Conservation (phyloP, 2,113 vertebrate genomes). For the Baryphthengus martii region DNA sequence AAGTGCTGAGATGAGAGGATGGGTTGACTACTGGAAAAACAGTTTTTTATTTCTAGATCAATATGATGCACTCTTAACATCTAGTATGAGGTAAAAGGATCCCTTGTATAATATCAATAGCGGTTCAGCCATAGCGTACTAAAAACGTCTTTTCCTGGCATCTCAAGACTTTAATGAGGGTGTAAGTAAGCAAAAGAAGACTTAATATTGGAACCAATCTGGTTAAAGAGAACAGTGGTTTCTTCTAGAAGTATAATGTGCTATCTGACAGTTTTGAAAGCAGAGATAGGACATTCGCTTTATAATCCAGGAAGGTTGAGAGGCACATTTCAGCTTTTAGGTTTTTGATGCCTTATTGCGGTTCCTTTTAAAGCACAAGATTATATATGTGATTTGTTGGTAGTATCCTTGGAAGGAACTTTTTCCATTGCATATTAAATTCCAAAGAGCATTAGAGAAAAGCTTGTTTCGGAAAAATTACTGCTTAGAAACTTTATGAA, state of each 20-base stretch:
- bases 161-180: slow-evolving; percentile 61
- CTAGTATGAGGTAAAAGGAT: slow-evolving; percentile 72
- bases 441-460: background rate
- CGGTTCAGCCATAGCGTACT: slow-evolving; percentile 42
- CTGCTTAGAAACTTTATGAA: slow-evolving; percentile 25
- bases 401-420: slow-evolving; percentile 37
- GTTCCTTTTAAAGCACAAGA: slow-evolving; percentile 36
- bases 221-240: slow-evolving; percentile 18
- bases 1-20: slow-evolving; percentile 69
- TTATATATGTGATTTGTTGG: background rate
- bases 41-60: slow-evolving; percentile 76
- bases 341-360: background rate
- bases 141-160: slow-evolving; percentile 70
- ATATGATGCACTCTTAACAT: slow-evolving; percentile 75
- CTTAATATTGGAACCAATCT: slow-evolving; percentile 51
- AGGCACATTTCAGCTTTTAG: background rate
- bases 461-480: background rate
- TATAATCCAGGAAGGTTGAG: background rate
- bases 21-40: slow-evolving; percentile 63
- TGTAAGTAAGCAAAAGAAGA: slow-evolving; percentile 56
- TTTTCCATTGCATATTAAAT: slow-evolving; percentile 51
- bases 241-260: background rate
- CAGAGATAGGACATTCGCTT: background rate
- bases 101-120: slow-evolving; percentile 74
- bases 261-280: background rate